phyloP scores from a whole-genome alignment of 2,113 vertebrate species.

The Psittacus erithacus region DNA sequence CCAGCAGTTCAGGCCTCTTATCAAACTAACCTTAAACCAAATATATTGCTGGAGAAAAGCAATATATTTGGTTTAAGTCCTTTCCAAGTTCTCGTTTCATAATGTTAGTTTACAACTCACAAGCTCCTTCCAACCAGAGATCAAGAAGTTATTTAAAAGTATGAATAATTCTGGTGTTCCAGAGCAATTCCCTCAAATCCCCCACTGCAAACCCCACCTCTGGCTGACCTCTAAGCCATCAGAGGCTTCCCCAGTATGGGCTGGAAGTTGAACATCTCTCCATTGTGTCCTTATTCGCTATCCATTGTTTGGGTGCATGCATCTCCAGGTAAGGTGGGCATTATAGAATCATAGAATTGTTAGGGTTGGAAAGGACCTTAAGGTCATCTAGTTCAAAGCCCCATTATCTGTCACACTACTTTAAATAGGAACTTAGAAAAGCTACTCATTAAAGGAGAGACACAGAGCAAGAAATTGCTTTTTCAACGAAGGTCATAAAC shows the following conservation, averaged over 20 bases:
- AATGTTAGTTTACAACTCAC: background rate
- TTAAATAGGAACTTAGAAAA: background rate
- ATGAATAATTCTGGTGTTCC: background rate
- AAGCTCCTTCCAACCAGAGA: background rate
- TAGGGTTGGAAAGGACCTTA: background rate
- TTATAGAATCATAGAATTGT: background rate
- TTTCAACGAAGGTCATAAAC: background rate
- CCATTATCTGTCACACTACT: background rate
- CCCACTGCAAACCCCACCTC: background rate
- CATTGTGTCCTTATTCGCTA: background rate
- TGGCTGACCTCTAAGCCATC: accelerated
- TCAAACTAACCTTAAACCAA: background rate
- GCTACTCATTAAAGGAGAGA: background rate
- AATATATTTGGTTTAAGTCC: background rate
- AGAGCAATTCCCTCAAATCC: background rate
- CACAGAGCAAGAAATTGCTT: background rate
- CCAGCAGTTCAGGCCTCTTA: background rate
- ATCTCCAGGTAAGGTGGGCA: background rate
- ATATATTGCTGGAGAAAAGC: accelerated
- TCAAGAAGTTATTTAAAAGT: background rate
- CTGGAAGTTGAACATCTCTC: background rate
- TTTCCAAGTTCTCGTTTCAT: background rate
- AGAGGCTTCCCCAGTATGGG: background rate
- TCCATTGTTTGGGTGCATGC: background rate
- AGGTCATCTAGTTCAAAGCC: background rate